Conservation (phyloP, 2,888 invertebrate species). For the Imbricaverruca yamaguchii region DNA sequence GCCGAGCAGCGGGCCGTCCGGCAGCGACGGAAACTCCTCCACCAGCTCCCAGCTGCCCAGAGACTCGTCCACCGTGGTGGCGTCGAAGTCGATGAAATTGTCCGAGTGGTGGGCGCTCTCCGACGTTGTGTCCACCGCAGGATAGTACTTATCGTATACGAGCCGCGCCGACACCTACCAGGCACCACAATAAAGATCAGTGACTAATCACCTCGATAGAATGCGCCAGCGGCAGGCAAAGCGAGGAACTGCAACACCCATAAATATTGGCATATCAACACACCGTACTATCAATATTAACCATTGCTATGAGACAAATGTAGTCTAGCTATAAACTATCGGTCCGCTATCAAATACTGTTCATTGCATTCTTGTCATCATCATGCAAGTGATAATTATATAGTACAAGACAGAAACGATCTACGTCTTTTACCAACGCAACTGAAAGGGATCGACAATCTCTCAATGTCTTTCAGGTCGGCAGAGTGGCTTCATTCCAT, state of each 20-base stretch:
- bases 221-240: neutral
- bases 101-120: neutral
- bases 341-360: neutral
- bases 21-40: conserved; percentile 6
- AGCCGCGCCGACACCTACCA: neutral
- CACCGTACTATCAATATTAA: neutral
- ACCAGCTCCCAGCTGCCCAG: neutral
- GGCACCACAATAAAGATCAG: neutral
- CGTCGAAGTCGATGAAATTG: conserved; percentile 20
- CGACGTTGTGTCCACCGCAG: neutral
- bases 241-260: neutral
- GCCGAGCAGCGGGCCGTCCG: conserved; percentile 6
- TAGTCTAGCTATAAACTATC: neutral
- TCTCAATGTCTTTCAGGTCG: no score
- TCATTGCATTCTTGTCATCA: no score
- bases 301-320: neutral
- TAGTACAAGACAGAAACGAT: no score
- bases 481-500: no score
- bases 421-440: no score
- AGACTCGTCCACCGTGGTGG: neutral
- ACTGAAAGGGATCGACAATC: no score
- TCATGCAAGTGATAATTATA: no score
- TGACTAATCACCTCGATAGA: neutral
- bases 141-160: neutral
- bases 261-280: neutral